Base-by-base conservation (phyloP, 2,888 invertebrate species). In the Drosophila neonasuta region DNA sequence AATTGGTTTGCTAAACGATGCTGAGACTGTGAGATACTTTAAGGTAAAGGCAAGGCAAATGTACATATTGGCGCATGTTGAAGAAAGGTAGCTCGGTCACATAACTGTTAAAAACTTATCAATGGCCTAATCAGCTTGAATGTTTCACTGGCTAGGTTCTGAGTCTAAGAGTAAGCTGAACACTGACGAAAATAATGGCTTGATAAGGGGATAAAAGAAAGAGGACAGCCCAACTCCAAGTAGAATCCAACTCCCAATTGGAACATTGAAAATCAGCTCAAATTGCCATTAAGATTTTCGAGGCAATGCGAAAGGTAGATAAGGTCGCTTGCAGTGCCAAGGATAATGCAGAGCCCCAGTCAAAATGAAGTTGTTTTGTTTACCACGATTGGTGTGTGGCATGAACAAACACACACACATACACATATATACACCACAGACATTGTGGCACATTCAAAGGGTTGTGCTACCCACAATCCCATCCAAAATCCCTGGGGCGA, bases 211-310 rank as follows among this genome's bases (percentile, higher is more conserved):
- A 72, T 69, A 36, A 36, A 4, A 1, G 5, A 36, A 5, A n/a
- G n/a, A 6, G n/a, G 80, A 52, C 64, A 69, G 58, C 64, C 60
- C 46, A 20, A 20, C 39, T 20, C 44, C 50, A 39, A 7, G 24
- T 59, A 6, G 8, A 17, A n/a, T 5, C 34, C 60, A 81, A 88
- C 89, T 91, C 91, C 90, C 90, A 87, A 83, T 84, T 87, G 90
- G 88, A 89, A 90, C 90, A 90, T 90, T 90, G 89, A 88, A 88
- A 90, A 90, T 90, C 90, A 90, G 90, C 90, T 89, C 90, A 89
- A 90, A 90, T 89, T 90, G 89, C 90, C 90, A 90, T 90, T 90
- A 89, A 90, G 89, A 89, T 76, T 80, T 86, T 71, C 57, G 74
- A 70, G 51, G 56, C 73, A 64, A 46, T 63, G 63, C 55, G 49